phyloP scores from a whole-genome alignment of 2,888 invertebrate species.

The Rhagonycha fulva region DNA sequence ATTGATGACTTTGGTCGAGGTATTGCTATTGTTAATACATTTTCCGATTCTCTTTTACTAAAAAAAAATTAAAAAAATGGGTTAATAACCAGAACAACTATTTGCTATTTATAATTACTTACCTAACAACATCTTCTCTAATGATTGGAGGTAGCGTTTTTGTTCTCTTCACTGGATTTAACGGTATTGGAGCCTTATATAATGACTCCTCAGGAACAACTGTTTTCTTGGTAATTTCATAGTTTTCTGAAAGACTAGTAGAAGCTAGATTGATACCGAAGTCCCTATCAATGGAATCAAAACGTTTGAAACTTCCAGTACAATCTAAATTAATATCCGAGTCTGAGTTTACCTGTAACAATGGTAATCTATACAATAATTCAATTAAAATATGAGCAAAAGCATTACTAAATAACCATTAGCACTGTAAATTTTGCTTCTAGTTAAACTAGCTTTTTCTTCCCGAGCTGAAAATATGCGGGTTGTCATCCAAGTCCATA shows the following conservation, averaged over 20 bases:
- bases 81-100: neutral
- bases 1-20: slow-evolving; percentile 52
- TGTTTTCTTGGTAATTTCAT: slow-evolving; percentile 28
- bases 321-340: slow-evolving; percentile 66
- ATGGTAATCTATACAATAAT: neutral
- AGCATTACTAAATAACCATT: slow-evolving; percentile 67
- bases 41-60: slow-evolving; percentile 31
- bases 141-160: slow-evolving; percentile 31
- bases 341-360: slow-evolving; percentile 64
- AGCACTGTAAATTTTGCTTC: slow-evolving; percentile 63
- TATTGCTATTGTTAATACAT: slow-evolving; percentile 50
- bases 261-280: slow-evolving; percentile 57
- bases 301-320: slow-evolving; percentile 67
- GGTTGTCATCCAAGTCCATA: slow-evolving; percentile 56
- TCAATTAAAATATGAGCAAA: neutral
- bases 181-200: slow-evolving; percentile 67
- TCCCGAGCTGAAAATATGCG: slow-evolving; percentile 60
- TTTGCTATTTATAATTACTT: neutral
- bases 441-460: slow-evolving; percentile 60
- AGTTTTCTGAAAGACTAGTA: slow-evolving; percentile 47
- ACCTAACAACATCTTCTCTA: slow-evolving; percentile 10
- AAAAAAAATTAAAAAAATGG: neutral
- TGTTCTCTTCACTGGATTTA: slow-evolving; percentile 59
- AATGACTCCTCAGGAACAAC: slow-evolving; percentile 36
- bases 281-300: slow-evolving; percentile 66